phyloP scores from a whole-genome alignment of 2,797 vertebrate genomes.

The Gastrophryne carolinensis region DNA sequence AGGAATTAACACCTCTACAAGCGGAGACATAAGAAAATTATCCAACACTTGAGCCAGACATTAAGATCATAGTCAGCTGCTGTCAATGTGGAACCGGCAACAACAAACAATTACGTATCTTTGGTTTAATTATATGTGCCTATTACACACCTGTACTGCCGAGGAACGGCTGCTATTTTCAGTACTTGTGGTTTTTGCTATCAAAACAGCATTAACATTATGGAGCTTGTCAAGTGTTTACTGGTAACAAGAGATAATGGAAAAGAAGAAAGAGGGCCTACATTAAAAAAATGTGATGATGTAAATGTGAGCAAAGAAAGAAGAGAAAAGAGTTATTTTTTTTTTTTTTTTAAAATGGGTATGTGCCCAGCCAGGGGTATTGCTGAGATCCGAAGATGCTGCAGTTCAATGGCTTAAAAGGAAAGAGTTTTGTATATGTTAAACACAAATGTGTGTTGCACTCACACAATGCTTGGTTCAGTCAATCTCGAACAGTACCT shows the following conservation, averaged over 20 bases:
- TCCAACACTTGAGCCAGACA: constrained; percentile 61
- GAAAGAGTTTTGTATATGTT: too few relatives aligned
- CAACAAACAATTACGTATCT: constrained; percentile 67
- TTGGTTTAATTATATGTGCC: constrained; percentile 64
- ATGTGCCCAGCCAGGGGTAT: too few relatives aligned
- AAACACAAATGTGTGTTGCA: too few relatives aligned
- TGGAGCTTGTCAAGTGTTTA: constrained; percentile 57
- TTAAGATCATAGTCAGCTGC: constrained; percentile 66
- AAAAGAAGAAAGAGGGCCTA: too few relatives aligned
- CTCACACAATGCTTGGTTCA: too few relatives aligned
- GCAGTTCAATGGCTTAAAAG: too few relatives aligned
- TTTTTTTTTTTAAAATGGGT: too few relatives aligned
- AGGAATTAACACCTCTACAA: constrained; percentile 62
- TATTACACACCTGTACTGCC: constrained; percentile 63
- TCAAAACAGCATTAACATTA: constrained; percentile 66
- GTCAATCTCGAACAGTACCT: too few relatives aligned
- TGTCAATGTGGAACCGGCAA: constrained; percentile 65
- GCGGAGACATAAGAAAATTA: constrained; percentile 63
- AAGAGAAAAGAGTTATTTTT: too few relatives aligned
- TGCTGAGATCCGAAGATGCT: too few relatives aligned
- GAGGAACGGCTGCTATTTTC: constrained; percentile 57
- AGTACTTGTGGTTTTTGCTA: constrained; percentile 62
- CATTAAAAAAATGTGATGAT: too few relatives aligned
- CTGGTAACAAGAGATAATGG: constrained; percentile 9
- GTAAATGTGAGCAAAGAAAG: too few relatives aligned